Base-by-base conservation (phyloP, 1,140 invertebrate genomes). In the Stratiolaelaps scimitus region DNA sequence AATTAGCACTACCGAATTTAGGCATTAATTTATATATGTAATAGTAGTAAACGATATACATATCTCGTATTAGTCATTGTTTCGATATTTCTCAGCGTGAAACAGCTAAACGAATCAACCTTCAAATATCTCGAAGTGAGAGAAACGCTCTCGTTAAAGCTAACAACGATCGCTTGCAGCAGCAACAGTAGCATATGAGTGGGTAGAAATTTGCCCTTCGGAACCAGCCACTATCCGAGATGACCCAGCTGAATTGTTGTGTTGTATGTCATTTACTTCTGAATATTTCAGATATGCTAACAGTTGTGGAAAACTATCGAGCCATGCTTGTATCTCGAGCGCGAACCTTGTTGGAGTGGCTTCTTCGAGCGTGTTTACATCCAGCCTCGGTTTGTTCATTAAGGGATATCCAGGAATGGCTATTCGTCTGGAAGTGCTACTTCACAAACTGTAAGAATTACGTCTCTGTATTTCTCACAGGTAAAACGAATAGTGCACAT, bases 251-350 rank as follows among this genome's bases (percentile, higher is more conserved):
- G 7, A 48, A 34, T 5, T 15, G 15, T 19, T 48, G 17, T 5
- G 17, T 60, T 26, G 26, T 60, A n/a, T 29, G 15, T 17, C 15
- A 19, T 26, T 23, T 60, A 17, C 4, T 60, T 15, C 13, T 60
- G 17, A 4, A 6, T 4, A 20, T 48, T 28, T 26, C 53, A 60
- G 53, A 60, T 60, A 60, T 60, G 53, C 23, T 60, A 26, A 60
- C 53, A 15, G 53, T 60, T 60, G 26, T 60, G n/a, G 53, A 60
- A 34, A 60, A 60, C 23, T 60, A 60, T 60, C 53, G 53, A 60
- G 53, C 34, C 26, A 60, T 60, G 53, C 26, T 60, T 26, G 53
- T 60, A 15, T 26, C 53, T 60, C 53, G 53, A 2, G 23, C 34
- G 10, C 53, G 53, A 17, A 60, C 34, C 15, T 26, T 60, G 4